Percentiles rank a stretch among this genome's conserved stretches.
phyloP scores from a whole-genome alignment of 2,113 vertebrate species.

The Dryoscopus gambensis region DNA sequence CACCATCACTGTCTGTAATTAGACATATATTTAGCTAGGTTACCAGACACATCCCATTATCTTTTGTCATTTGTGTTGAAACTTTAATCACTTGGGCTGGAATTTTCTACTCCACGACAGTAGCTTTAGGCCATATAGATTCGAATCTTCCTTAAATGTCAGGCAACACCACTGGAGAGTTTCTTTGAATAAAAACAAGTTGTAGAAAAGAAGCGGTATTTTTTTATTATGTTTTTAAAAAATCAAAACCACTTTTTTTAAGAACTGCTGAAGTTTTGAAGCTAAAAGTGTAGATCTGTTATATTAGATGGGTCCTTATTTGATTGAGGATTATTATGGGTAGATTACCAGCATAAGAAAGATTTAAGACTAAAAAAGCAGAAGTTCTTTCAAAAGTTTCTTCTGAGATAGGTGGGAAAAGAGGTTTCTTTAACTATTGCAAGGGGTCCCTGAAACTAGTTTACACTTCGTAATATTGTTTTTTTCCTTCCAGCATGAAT shows the following conservation, averaged over 20 bases:
- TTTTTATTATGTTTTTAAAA: not conserved
- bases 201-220: not conserved
- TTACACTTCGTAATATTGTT: not conserved
- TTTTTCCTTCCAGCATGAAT: not conserved
- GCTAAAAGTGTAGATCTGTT: not conserved
- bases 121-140: not conserved
- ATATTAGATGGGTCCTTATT: not conserved
- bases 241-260: not conserved
- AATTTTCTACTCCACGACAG: not conserved
- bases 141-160: not conserved
- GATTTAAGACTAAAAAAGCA: not conserved
- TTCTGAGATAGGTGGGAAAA: not conserved
- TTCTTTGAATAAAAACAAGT: not conserved
- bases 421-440: not conserved
- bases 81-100: not conserved
- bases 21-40: not conserved
- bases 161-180: not conserved
- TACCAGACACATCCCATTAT: slow-evolving; percentile 5
- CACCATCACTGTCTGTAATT: not conserved
- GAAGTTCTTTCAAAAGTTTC: not conserved
- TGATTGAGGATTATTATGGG: not conserved
- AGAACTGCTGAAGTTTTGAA: not conserved
- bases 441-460: not conserved
- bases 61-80: slow-evolving; percentile 7
- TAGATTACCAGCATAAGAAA: not conserved